These are phyloP conservation scores for Cyprinodon tularosa DNA, from an alignment of 2,113 vertebrate genomes.

Conservation along the genomic window DNA sequence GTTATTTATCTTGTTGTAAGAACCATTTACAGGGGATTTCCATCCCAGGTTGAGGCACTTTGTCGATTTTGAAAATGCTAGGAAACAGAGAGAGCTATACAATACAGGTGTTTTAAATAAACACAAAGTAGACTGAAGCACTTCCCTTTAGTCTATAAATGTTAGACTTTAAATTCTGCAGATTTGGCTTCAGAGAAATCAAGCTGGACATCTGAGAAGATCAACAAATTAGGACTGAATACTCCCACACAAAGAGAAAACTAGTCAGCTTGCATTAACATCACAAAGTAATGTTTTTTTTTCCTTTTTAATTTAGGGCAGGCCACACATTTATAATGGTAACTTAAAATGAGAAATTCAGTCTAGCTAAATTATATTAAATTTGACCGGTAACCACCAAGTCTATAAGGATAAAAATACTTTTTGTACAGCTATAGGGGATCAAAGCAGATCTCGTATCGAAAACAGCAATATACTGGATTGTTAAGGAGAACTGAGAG, in stretches of 20 bases:
- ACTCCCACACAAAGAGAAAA: background rate
- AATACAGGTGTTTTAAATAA: no score
- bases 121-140: no score
- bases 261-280: background rate
- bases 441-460: slow-evolving; percentile 55
- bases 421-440: slow-evolving; percentile 52
- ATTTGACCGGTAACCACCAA: background rate
- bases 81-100: no score
- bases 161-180: background rate
- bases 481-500: slow-evolving; percentile 62
- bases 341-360: slow-evolving; percentile 31
- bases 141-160: no score
- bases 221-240: background rate
- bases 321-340: background rate
- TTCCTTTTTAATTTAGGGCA: background rate
- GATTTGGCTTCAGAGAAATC: background rate
- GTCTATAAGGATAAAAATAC: slow-evolving; percentile 5
- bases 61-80: no score
- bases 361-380: slow-evolving; percentile 16
- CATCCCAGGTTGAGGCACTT: no score
- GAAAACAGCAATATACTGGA: slow-evolving; percentile 73
- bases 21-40: no score
- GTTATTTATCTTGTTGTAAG: no score
- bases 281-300: background rate
- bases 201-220: background rate